Conservation (phyloP, 2,888 invertebrate species). For the Syritta pipiens region DNA sequence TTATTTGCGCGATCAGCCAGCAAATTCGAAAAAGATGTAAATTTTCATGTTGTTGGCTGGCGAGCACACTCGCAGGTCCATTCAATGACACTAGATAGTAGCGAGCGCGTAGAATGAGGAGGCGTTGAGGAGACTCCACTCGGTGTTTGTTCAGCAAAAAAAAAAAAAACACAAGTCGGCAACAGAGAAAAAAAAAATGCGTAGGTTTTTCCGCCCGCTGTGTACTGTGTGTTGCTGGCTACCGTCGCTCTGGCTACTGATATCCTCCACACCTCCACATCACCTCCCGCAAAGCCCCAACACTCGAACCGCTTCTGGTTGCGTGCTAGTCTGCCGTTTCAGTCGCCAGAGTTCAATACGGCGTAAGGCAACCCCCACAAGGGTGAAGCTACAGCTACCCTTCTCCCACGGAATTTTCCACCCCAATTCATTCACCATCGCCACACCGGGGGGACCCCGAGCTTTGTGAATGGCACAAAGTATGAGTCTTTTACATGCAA, state of each 20-base stretch:
- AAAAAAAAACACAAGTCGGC: slow-evolving; percentile 9
- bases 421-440: slow-evolving; percentile 42
- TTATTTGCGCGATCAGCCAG: slow-evolving; percentile 13
- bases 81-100: slow-evolving; percentile 34
- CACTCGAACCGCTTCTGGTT: slow-evolving; percentile 24
- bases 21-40: slow-evolving; percentile 38
- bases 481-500: slow-evolving; percentile 56
- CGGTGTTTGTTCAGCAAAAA: background rate
- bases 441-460: background rate
- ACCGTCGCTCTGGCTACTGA: background rate
- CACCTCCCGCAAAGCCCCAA: no score
- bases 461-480: slow-evolving; percentile 24
- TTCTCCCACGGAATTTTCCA: slow-evolving; percentile 22
- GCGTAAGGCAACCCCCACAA: slow-evolving; percentile 16
- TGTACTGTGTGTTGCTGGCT: slow-evolving; percentile 12
- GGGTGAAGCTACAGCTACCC: slow-evolving; percentile 11
- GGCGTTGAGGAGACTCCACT: slow-evolving; percentile 29
- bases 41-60: slow-evolving; percentile 26
- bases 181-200: slow-evolving; percentile 13
- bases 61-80: slow-evolving; percentile 35
- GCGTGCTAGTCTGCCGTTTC: slow-evolving; percentile 49
- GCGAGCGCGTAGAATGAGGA: slow-evolving; percentile 19
- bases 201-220: slow-evolving; percentile 60
- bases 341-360: slow-evolving; percentile 28
- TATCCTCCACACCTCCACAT: background rate